phyloP scores from a whole-genome alignment of 2,888 invertebrate genomes.

The Synergus itoensis region DNA sequence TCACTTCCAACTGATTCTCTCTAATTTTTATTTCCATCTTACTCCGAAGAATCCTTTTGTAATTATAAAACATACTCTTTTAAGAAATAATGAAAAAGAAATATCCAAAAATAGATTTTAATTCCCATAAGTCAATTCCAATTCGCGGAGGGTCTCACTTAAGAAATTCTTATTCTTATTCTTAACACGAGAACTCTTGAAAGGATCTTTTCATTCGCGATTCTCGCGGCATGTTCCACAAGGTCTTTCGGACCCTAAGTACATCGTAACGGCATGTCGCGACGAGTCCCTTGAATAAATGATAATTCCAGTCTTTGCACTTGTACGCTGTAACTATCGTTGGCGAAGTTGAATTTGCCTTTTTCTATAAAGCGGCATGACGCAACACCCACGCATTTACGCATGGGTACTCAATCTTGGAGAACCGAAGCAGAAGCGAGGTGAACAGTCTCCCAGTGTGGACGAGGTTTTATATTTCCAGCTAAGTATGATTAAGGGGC shows the following conservation, averaged over 20 bases:
- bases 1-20: background rate
- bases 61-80: too few relatives aligned
- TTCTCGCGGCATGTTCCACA: conserved; percentile 38
- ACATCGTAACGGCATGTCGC: conserved; percentile 40
- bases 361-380: conserved; percentile 26
- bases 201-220: conserved; percentile 24
- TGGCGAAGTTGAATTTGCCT: background rate
- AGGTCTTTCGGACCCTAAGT: conserved; percentile 25
- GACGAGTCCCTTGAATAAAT: conserved; percentile 37
- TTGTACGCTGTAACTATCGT: conserved; percentile 31
- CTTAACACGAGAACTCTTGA: background rate
- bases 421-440: conserved; percentile 49
- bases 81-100: background rate
- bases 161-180: conserved; percentile 4
- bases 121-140: background rate
- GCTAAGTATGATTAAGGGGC: conserved; percentile 68
- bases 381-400: conserved; percentile 22
- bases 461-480: conserved; percentile 59
- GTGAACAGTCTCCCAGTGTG: conserved; percentile 65
- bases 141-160: conserved; percentile 20
- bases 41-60: too few relatives aligned
- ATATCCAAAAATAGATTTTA: too few relatives aligned
- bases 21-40: too few relatives aligned
- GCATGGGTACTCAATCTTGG: conserved; percentile 7
- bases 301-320: conserved; percentile 41